These are phyloP conservation scores for Acrocephalus arundinaceus DNA, from an alignment of 2,113 vertebrate species.

Conservation along the genomic window DNA sequence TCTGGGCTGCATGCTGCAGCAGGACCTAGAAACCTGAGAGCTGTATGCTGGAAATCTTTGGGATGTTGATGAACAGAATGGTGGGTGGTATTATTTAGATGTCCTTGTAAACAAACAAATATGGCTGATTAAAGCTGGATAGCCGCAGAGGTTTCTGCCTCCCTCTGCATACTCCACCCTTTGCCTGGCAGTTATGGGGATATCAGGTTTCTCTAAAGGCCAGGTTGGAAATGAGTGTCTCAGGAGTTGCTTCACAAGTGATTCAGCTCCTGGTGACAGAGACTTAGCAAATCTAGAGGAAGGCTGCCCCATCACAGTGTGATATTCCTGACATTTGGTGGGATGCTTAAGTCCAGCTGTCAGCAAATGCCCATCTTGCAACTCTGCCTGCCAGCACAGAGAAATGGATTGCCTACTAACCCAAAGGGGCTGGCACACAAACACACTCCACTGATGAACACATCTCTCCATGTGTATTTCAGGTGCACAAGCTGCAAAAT, in stretches of 20 bases:
- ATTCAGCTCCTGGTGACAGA: not conserved
- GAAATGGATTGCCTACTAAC: not conserved
- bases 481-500: not conserved
- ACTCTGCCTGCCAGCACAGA: not conserved
- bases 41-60: not conserved
- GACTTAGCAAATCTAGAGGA: not conserved
- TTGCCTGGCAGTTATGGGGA: not conserved
- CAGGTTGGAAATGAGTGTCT: not conserved
- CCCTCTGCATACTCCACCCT: not conserved
- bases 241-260: not conserved
- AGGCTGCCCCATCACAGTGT: not conserved
- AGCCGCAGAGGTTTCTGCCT: not conserved
- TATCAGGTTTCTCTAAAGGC: not conserved
- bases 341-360: not conserved
- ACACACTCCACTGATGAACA: not conserved
- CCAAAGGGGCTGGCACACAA: not conserved
- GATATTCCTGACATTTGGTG: not conserved
- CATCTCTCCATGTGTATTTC: not conserved
- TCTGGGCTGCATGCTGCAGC: not conserved
- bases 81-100: not conserved
- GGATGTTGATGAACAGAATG: not conserved
- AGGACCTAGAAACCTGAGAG: not conserved
- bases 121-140: not conserved
- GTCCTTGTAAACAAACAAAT: conserved; percentile 21
- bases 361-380: not conserved